phyloP scores from a whole-genome alignment of 2,113 vertebrate genomes.

The Macrotis lagotis region DNA sequence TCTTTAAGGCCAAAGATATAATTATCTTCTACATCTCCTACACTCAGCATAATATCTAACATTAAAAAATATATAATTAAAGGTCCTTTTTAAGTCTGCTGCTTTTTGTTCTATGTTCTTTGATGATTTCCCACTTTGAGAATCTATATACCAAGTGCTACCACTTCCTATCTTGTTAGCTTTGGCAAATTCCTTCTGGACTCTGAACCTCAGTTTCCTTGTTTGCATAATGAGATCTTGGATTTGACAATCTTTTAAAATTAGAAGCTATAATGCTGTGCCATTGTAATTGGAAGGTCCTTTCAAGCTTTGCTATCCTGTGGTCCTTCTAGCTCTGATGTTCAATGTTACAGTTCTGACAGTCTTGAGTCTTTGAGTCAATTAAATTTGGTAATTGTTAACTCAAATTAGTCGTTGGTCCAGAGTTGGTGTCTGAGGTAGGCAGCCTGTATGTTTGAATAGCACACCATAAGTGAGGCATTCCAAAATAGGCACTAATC shows the following conservation, averaged over 20 bases:
- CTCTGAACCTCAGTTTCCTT: not conserved
- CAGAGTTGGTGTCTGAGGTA: not conserved
- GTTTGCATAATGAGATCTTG: not conserved
- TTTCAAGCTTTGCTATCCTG: not conserved
- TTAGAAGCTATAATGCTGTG: not conserved
- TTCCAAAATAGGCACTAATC: not conserved
- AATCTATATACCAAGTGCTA: not conserved
- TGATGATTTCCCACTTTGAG: not conserved
- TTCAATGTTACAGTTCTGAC: not conserved
- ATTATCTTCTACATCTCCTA: not conserved
- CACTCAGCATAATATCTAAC: not conserved
- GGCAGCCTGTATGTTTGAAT: not conserved
- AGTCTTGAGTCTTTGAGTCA: not conserved
- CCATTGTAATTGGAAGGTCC: not conserved
- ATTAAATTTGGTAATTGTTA: not conserved
- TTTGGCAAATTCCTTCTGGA: not conserved
- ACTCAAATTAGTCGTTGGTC: not conserved
- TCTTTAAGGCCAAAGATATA: not conserved
- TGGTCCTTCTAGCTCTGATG: not conserved
- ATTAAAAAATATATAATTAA: not conserved
- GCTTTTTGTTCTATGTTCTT: not conserved
- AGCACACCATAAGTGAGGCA: not conserved
- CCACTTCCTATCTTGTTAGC: not conserved
- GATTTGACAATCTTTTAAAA: not conserved
- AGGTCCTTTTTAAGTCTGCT: not conserved